Evolutionary conservation across 30 jellyfish, hydroid and myxozoan genomes (phyloP).

Genomic region (Hydractinia symbiolongicarpus): DNA sequence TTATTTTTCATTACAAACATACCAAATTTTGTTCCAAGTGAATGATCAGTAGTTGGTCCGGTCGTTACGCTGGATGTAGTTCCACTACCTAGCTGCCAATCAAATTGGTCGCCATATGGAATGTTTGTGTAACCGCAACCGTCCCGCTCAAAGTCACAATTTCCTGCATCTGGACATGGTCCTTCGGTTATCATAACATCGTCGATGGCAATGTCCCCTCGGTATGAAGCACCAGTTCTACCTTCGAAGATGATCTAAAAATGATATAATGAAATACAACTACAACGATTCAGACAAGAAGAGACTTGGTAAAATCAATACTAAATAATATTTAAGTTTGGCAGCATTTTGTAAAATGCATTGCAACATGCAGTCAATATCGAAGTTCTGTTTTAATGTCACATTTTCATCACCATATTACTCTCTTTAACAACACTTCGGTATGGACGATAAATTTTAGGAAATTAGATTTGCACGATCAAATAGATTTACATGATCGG

Average conservation of each 20-base stretch:
- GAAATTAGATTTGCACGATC: no score
- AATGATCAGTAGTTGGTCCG: conserved; percentile 65
- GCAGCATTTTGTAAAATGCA: no score
- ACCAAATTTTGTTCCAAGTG: conserved; percentile 33
- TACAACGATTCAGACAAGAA: not conserved
- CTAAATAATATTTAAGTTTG: not conserved
- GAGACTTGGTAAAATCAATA: not conserved
- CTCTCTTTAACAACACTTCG: no score
- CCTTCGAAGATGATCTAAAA: conserved; percentile 90
- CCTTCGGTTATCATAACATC: conserved; percentile 77
- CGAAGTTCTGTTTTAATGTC: no score
- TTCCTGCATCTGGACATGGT: conserved; percentile 88
- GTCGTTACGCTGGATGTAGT: conserved; percentile 51
- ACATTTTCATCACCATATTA: no score
- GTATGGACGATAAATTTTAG: not conserved
- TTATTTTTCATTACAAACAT: not conserved
- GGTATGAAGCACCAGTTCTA: conserved; percentile 61
- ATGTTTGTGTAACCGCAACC: conserved; percentile 64
- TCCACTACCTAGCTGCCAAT: conserved; percentile 71
- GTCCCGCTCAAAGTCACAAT: conserved; percentile 76
- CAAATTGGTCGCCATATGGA: conserved; percentile 66
- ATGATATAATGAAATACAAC: not conserved
- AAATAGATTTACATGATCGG: no score
- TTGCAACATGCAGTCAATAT: no score
- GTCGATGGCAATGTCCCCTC: conserved; percentile 95